Base-by-base conservation (phyloP, 2,888 invertebrate genomes). In the Seira ritae region DNA sequence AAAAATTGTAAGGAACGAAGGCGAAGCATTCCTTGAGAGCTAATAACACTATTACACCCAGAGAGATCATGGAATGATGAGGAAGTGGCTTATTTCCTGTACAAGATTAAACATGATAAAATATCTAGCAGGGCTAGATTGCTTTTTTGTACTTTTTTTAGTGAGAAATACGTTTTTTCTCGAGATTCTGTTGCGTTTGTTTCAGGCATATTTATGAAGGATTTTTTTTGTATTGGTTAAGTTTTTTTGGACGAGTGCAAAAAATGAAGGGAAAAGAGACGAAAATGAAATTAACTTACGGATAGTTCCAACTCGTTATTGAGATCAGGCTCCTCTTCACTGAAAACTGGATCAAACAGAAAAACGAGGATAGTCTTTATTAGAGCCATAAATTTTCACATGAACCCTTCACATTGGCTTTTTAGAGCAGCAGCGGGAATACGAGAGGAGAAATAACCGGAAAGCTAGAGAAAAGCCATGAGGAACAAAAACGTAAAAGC, bases 241-340 rank as follows among this genome's bases (percentile, higher is more conserved):
- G 17, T n/a, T 55, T 55, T 55, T 55, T 55, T 15, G 3, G 22
- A 1, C 10, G 20, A 22, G 62, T 20, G 62, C n/a, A 22, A 20
- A 62, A 22, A 62, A 20, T 55, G 24, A 72, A 60, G 23, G 65
- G 65, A 70, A 70, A 80, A 74, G 84, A 80, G 68, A 75, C 66
- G 80, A 86, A 84, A 73, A 77, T 72, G 70, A 85, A 76, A 79
- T 81, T 78, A 81, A 86, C 89, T 88, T 92, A 96, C 96, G 92
- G 96, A 95, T 91, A 96, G 95, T 92, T 96, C 96, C 91, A 96
- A 92, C 91, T 96, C 96, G 91, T 95, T 96, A 91, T 95, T 95
- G 87, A 95, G 93, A 91, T 96, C 96, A 6, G 95, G 94, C 90
- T 96, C 96, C 91, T 96, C 96, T 91, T 96, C 96, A 90, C 95